phyloP scores from a whole-genome alignment of 2,888 invertebrate species.

The Drosophila phalerata region DNA sequence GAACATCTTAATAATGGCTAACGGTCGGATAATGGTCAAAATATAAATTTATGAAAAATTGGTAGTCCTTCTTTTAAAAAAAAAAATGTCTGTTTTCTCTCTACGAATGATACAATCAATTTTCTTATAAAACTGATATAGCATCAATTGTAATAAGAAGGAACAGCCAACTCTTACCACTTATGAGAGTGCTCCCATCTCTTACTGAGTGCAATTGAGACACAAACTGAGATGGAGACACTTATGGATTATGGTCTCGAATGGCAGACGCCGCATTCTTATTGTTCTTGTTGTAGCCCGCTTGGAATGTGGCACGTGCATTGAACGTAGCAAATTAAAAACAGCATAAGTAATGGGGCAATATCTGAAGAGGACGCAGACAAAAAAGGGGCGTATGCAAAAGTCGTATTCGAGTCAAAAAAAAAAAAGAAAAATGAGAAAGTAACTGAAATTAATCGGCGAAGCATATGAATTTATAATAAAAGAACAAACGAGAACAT shows the following conservation, averaged over 20 bases:
- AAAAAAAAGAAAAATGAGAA: conserved; percentile 33
- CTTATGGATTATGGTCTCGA: conserved; percentile 32
- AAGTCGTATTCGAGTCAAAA: conserved; percentile 22
- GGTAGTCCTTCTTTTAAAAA: not conserved
- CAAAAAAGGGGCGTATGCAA: not conserved
- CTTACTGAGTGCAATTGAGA: conserved; percentile 21
- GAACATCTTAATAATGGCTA: not conserved
- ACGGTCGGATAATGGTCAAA: too few species aligned
- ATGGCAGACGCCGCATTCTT: conserved; percentile 44
- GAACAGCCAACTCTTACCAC: not conserved
- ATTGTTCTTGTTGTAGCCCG: conserved; percentile 31
- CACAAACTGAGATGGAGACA: conserved; percentile 6
- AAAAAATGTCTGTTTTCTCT: not conserved
- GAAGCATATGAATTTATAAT: conserved; percentile 75
- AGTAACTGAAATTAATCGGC: conserved; percentile 74
- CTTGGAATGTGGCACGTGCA: conserved; percentile 61
- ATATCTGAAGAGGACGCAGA: conserved; percentile 25
- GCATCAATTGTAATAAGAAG: not conserved
- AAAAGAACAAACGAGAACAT: conserved; percentile 60
- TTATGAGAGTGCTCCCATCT: not conserved
- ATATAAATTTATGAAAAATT: too few species aligned
- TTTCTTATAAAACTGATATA: not conserved
- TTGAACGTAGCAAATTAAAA: conserved; percentile 73
- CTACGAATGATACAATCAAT: not conserved
- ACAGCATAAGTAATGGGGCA: conserved; percentile 71